Evolutionary conservation across 2,113 vertebrate species (phyloP).

Genomic region (Hystrix cristata): DNA sequence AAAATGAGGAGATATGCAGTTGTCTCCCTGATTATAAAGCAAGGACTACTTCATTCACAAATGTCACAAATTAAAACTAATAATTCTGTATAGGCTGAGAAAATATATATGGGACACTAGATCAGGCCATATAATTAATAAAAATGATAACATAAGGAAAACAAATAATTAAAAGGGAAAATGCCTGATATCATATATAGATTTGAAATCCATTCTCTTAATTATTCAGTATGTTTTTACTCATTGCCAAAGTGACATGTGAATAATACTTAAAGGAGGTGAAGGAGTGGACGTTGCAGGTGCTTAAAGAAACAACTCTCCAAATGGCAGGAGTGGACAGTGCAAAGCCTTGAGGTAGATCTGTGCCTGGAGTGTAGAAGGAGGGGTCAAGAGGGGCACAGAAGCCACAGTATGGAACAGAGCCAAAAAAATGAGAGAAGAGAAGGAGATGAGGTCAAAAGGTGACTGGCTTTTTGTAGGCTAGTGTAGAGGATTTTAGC

Average conservation of each 20-base stretch:
- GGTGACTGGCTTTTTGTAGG: background rate
- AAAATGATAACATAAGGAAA: background rate
- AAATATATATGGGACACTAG: conserved; percentile 22
- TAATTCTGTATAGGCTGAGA: conserved; percentile 29
- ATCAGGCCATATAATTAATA: background rate
- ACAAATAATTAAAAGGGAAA: conserved; percentile 61
- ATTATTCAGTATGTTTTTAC: conserved; percentile 1
- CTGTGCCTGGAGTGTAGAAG: accelerated
- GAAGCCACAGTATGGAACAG: background rate
- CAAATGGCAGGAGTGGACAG: background rate
- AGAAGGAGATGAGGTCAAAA: no score
- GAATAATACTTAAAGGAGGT: background rate
- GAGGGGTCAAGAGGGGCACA: background rate
- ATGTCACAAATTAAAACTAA: conserved; percentile 48
- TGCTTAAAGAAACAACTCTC: background rate
- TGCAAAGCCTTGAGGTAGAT: background rate
- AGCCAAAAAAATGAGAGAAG: accelerated
- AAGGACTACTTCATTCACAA: conserved; percentile 19
- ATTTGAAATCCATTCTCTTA: conserved; percentile 41
- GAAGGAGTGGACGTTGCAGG: background rate
- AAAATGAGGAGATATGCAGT: conserved; percentile 43
- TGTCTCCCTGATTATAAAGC: conserved; percentile 51
- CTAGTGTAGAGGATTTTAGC: background rate
- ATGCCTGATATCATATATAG: background rate
- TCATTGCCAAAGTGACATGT: conserved; percentile 21